Evolutionary conservation across 30 jellyfish, hydroid and myxozoan genomes (phyloP).

Genomic region (Calvadosia cruxmelitensis): DNA sequence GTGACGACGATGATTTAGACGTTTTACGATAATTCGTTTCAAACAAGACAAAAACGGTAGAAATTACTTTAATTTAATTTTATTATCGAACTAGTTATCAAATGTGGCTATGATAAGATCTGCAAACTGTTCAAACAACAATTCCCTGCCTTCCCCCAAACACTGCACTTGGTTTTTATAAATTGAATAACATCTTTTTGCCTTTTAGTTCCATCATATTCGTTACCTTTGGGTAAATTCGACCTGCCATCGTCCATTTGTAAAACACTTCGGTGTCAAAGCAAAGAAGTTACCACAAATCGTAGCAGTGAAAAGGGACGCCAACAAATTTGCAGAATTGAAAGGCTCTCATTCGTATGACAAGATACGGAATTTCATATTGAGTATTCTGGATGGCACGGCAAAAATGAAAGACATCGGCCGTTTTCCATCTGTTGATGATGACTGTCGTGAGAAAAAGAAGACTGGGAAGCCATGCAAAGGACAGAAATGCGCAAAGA

Average conservation of each 20-base stretch:
- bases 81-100: no score
- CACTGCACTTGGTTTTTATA: no score
- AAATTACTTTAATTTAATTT: no score
- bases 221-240: constrained; percentile 64
- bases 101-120: no score
- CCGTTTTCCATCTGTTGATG: constrained; percentile 22
- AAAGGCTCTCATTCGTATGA: constrained; percentile 27
- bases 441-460: background rate
- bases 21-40: no score
- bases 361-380: constrained; percentile 28
- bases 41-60: no score
- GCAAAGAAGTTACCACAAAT: constrained; percentile 32
- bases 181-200: no score
- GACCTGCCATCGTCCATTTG: constrained; percentile 37
- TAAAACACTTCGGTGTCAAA: constrained; percentile 35
- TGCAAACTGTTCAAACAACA: no score
- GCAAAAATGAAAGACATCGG: constrained; percentile 6
- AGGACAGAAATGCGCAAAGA: no score
- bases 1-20: no score
- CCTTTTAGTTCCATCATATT: constrained; percentile 36
- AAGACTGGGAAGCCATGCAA: background rate
- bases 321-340: constrained; percentile 8
- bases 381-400: constrained; percentile 29
- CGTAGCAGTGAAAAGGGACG: constrained; percentile 23
- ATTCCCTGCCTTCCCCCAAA: no score